Percentiles rank a stretch among this genome's conserved stretches.
Conservation (phyloP, 2,797 vertebrate species). For the Anguilla anguilla region DNA sequence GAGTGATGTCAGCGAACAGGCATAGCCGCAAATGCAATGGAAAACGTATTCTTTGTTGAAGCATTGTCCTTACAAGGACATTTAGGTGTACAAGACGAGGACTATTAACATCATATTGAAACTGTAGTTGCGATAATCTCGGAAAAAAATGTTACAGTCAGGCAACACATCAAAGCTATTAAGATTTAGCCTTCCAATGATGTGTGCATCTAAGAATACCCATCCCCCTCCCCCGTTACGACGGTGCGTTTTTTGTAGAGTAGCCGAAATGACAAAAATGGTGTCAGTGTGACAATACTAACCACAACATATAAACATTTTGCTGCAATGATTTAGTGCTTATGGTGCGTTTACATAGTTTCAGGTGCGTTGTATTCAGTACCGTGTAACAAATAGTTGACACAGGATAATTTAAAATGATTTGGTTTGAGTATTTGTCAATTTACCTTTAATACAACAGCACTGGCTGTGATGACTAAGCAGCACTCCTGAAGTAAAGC, state of each 20-base stretch:
- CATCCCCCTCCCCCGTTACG: too few relatives aligned
- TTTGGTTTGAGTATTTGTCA: not conserved
- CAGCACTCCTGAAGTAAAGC: not conserved
- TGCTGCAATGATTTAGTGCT: too few relatives aligned
- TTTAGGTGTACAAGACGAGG: not conserved
- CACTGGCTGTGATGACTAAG: slow-evolving; percentile 20
- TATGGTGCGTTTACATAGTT: too few relatives aligned
- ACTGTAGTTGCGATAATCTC: too few relatives aligned
- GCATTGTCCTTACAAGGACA: not conserved
- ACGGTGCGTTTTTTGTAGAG: too few relatives aligned
- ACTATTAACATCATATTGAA: not conserved
- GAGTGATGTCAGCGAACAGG: slow-evolving; percentile 55
- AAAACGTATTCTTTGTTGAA: not conserved
- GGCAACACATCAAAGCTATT: too few relatives aligned
- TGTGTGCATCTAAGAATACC: too few relatives aligned
- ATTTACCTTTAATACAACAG: not conserved
- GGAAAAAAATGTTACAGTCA: too few relatives aligned
- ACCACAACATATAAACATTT: too few relatives aligned
- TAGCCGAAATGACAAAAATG: not conserved
- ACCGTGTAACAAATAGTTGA: not conserved
- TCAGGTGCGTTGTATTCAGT: too few relatives aligned
- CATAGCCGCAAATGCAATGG: slow-evolving; percentile 8
- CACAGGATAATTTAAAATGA: not conserved
- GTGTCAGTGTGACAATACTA: not conserved
- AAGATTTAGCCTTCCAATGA: too few relatives aligned